phyloP scores from a whole-genome alignment of 2,888 invertebrate genomes.

The Congeria kusceri region DNA sequence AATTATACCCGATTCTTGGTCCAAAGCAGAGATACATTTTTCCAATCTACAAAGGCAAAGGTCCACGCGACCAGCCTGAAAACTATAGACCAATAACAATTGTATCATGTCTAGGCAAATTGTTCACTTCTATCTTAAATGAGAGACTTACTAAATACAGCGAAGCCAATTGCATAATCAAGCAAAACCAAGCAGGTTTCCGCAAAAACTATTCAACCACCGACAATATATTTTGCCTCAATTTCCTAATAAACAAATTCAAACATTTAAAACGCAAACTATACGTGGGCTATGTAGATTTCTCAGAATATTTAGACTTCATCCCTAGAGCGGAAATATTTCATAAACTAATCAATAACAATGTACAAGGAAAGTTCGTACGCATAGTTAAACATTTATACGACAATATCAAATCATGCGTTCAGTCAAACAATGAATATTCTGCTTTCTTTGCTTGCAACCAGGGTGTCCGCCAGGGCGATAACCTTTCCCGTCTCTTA shows the following conservation, averaged over 20 bases:
- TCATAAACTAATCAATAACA: conserved; percentile 17
- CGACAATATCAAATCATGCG: conserved; percentile 32
- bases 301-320: conserved; percentile 36
- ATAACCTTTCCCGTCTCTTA: neutral
- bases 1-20: conserved; percentile 30
- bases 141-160: conserved; percentile 41
- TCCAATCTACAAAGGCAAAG: conserved; percentile 47
- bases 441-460: conserved; percentile 25
- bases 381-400: conserved; percentile 29
- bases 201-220: conserved; percentile 30
- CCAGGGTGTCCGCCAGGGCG: conserved; percentile 28
- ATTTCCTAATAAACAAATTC: conserved; percentile 21
- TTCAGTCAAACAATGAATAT: neutral
- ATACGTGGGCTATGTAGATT: conserved; percentile 30
- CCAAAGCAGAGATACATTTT: conserved; percentile 25
- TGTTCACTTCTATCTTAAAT: conserved; percentile 45
- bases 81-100: conserved; percentile 54
- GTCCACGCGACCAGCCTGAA: too few relatives aligned
- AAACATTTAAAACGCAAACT: conserved; percentile 20
- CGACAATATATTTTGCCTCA: conserved; percentile 47
- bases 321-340: conserved; percentile 10
- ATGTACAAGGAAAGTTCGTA: conserved; percentile 29
- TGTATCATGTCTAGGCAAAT: conserved; percentile 46
- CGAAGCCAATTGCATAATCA: conserved; percentile 23
- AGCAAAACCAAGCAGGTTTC: conserved; percentile 44